A percentile compares a stretch with the other conserved stretches of the same genome.
Evolutionary conservation across 2,888 invertebrate genomes (phyloP).

Genomic region (Podabrus alpinus): DNA sequence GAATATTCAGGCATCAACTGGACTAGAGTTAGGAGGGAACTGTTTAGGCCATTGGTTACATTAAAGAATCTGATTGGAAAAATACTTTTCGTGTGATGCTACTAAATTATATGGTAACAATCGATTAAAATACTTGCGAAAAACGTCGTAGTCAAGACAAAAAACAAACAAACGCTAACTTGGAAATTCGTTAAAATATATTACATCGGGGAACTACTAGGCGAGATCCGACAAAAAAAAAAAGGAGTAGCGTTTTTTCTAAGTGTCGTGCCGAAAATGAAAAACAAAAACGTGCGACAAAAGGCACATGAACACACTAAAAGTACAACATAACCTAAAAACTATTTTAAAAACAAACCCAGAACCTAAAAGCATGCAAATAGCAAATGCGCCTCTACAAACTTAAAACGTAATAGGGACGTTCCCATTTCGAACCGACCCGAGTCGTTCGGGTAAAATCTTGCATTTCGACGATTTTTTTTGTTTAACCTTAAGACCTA

Average conservation of each 20-base stretch:
- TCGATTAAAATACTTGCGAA: conserved; percentile 2
- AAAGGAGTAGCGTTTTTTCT: not conserved
- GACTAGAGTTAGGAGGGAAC: conserved; percentile 58
- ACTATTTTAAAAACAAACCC: conserved; percentile 27
- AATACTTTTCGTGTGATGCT: conserved; percentile 43
- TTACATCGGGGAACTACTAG: not conserved
- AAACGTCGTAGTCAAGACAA: not conserved
- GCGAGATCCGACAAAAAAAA: not conserved
- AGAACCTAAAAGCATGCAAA: conserved; percentile 23
- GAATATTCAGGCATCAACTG: conserved; percentile 48
- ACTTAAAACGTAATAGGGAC: conserved; percentile 22
- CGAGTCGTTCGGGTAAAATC: conserved; percentile 17
- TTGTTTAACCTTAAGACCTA: conserved; percentile 37
- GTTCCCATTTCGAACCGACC: conserved; percentile 5
- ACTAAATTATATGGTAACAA: conserved; percentile 9
- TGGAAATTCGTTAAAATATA: not conserved
- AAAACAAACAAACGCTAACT: not conserved
- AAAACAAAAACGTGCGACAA: conserved; percentile 13
- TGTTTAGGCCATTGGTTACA: conserved; percentile 54
- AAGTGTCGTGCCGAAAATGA: not conserved
- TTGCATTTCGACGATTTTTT: conserved; percentile 41
- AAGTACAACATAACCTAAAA: conserved; percentile 11
- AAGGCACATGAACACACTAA: conserved; percentile 39
- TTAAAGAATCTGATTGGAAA: conserved; percentile 12
- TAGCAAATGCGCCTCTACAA: conserved; percentile 23